These are phyloP conservation scores for Papilio polytes DNA, from an alignment of 1,140 invertebrate species.

Conservation along the genomic window DNA sequence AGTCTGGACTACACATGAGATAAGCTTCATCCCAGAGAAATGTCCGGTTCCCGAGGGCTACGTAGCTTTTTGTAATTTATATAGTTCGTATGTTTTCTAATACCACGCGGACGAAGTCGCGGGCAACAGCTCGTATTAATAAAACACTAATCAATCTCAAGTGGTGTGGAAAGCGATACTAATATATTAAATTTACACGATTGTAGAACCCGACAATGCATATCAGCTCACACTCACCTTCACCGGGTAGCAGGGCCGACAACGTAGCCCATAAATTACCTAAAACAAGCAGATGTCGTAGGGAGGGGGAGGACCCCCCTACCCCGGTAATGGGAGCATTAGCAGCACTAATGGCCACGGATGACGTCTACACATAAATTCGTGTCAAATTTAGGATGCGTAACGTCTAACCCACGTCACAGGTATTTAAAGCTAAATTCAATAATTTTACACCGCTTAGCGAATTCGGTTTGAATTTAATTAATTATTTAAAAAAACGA, in stretches of 20 bases:
- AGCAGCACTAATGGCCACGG: conserved; percentile 78
- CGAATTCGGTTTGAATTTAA: background rate
- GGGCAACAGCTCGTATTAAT: no score
- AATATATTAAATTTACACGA: conserved; percentile 6
- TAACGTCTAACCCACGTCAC: conserved; percentile 41
- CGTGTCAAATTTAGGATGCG: conserved; percentile 76
- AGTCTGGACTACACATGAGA: no score
- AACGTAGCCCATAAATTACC: conserved; percentile 76
- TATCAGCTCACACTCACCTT: conserved; percentile 52
- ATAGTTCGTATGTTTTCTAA: no score
- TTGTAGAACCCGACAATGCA: background rate
- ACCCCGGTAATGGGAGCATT: conserved; percentile 77
- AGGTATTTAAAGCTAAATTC: conserved; percentile 24
- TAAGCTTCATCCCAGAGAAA: no score
- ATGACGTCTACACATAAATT: conserved; percentile 81
- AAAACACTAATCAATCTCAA: background rate
- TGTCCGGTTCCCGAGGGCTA: no score
- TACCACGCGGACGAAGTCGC: no score
- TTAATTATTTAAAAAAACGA: background rate
- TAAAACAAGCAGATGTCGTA: conserved; percentile 81
- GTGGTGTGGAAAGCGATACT: background rate
- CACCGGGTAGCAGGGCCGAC: conserved; percentile 56
- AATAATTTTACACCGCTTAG: background rate
- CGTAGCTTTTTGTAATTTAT: no score
- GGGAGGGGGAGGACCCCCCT: conserved; percentile 44